A percentile compares a stretch with the other conserved stretches of the same genome.
Evolutionary conservation across 2,888 invertebrate genomes (phyloP).

Genomic region (Operophtera brumata): DNA sequence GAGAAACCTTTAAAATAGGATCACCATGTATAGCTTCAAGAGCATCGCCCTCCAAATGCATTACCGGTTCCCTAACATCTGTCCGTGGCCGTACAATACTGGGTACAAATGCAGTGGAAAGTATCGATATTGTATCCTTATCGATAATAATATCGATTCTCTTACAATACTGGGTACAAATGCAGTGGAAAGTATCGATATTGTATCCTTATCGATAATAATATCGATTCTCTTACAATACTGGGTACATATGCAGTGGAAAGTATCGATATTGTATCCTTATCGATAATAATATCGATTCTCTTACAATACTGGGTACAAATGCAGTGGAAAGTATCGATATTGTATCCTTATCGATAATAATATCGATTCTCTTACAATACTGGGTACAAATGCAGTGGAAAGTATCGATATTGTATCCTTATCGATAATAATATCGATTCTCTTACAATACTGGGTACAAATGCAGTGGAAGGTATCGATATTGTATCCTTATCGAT

Average conservation of each 20-base stretch:
- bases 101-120: conserved; percentile 35
- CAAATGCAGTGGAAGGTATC: conserved; percentile 34
- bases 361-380: conserved; percentile 29
- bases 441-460: too few species aligned
- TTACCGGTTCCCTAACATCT: conserved; percentile 72
- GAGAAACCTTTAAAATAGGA: too few species aligned
- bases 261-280: conserved; percentile 36
- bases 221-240: conserved; percentile 29
- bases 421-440: conserved; percentile 31
- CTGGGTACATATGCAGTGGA: conserved; percentile 35
- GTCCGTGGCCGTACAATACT: conserved; percentile 49
- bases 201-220: conserved; percentile 34
- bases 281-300: conserved; percentile 32
- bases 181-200: conserved; percentile 34
- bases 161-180: too few species aligned
- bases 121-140: conserved; percentile 36
- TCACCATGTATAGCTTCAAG: conserved; percentile 47
- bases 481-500: conserved; percentile 35
- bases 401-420: conserved; percentile 36
- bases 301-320: too few species aligned
- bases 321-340: conserved; percentile 33
- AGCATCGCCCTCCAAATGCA: conserved; percentile 36
- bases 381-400: conserved; percentile 35
- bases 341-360: conserved; percentile 35
- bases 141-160: conserved; percentile 30